Evolutionary conservation across 2,888 invertebrate species (phyloP).

Genomic region (Masnerella sp.): DNA sequence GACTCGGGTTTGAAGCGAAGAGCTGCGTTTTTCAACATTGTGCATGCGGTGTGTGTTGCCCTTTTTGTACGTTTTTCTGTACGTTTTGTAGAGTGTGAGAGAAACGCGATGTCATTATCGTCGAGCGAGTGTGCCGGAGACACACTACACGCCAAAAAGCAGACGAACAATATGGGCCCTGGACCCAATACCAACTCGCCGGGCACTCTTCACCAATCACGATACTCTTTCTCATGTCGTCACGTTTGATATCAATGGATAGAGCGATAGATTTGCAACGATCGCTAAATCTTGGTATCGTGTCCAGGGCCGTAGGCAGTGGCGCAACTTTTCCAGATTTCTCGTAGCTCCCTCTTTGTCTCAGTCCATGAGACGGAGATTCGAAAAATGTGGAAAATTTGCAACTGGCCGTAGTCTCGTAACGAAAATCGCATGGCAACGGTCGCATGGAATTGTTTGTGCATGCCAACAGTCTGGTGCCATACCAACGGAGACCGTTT

Average conservation of each 20-base stretch:
- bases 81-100: conserved; percentile 59
- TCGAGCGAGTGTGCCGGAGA: conserved; percentile 43
- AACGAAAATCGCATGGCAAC: conserved; percentile 47
- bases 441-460: conserved; percentile 25
- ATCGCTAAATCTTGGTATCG: no score
- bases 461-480: not conserved
- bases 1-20: not conserved
- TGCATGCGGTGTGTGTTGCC: conserved; percentile 67
- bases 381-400: no score
- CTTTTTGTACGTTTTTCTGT: conserved; percentile 47
- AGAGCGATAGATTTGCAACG: no score
- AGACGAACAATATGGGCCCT: conserved; percentile 5
- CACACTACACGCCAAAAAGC: conserved; percentile 43
- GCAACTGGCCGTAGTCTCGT: no score
- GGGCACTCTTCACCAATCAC: no score
- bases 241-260: no score
- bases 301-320: no score
- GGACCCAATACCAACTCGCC: no score
- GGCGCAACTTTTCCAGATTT: no score
- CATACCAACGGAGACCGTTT: conserved; percentile 12
- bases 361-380: no score
- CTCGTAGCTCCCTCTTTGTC: no score
- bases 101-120: conserved; percentile 53
- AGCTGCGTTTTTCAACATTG: conserved; percentile 51
- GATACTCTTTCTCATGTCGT: no score